Conservation (phyloP, 1,140 invertebrate species). For the Drosophila suzukii region DNA sequence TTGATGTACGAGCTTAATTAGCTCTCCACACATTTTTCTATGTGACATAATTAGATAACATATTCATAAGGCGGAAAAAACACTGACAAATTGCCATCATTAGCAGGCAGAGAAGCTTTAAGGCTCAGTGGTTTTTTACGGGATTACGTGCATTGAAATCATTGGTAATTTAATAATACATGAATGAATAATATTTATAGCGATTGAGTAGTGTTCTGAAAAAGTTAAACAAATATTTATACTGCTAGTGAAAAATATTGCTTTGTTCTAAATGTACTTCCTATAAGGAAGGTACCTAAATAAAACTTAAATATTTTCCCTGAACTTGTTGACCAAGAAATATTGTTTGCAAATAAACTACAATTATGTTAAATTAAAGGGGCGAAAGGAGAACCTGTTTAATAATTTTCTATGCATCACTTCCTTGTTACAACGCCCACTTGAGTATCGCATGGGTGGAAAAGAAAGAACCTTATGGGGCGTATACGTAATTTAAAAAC, state of each 20-base stretch:
- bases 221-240: no score
- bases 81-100: conserved; percentile 34
- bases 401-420: neutral
- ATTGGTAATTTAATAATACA: neutral
- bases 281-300: no score
- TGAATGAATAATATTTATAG: no score
- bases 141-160: neutral
- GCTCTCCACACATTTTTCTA: conserved; percentile 34
- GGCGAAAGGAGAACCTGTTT: neutral
- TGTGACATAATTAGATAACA: conserved; percentile 50
- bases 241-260: no score
- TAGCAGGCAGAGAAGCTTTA: conserved; percentile 13
- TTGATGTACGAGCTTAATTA: conserved; percentile 28
- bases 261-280: no score
- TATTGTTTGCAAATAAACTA: conserved; percentile 14
- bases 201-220: no score
- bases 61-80: conserved; percentile 6
- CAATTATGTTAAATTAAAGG: conserved; percentile 27
- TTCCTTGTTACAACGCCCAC: conserved; percentile 31
- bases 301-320: neutral
- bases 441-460: conserved; percentile 13
- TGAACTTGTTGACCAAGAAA: neutral
- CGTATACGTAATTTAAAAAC: conserved; percentile 76
- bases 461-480: conserved; percentile 53
- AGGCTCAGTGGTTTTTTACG: neutral